phyloP scores from a whole-genome alignment of 2,113 vertebrate species.

The Gallinago paraguaiae region DNA sequence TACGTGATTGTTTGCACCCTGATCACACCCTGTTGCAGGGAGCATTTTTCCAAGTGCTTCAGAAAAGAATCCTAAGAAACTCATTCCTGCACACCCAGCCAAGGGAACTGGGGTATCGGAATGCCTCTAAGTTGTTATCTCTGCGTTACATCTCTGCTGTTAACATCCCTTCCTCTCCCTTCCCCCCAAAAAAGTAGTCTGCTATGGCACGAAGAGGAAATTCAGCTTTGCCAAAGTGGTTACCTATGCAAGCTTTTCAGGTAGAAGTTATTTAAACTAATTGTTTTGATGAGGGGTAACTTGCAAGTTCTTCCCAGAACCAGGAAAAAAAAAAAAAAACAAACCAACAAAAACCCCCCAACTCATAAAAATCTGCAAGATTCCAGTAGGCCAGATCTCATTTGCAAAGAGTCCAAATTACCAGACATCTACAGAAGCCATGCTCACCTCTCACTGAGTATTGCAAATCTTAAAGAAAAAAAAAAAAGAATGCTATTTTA shows the following conservation, averaged over 20 bases:
- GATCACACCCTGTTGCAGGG: not conserved
- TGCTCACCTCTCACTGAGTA: not conserved
- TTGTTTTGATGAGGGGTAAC: not conserved
- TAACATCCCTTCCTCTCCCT: not conserved
- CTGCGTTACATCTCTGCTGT: not conserved
- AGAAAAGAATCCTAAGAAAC: not conserved
- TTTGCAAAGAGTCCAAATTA: not conserved
- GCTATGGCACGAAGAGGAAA: not conserved
- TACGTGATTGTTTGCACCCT: not conserved
- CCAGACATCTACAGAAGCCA: not conserved
- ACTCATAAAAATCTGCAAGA: not conserved
- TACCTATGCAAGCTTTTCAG: not conserved
- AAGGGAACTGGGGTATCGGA: not conserved
- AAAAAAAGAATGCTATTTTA: not conserved
- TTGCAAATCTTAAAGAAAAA: not conserved
- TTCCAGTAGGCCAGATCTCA: not conserved
- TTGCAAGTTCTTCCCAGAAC: not conserved
- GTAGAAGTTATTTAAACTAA: not conserved
- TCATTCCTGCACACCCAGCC: not conserved
- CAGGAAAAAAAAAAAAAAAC: too few species aligned
- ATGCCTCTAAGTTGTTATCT: not conserved
- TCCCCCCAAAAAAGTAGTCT: not conserved
- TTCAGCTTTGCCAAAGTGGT: not conserved
- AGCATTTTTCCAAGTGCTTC: constrained; percentile 8
- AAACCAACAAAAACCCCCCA: not conserved